phyloP scores from a whole-genome alignment of 2,888 invertebrate genomes.

The Pristionchus japonicus region DNA sequence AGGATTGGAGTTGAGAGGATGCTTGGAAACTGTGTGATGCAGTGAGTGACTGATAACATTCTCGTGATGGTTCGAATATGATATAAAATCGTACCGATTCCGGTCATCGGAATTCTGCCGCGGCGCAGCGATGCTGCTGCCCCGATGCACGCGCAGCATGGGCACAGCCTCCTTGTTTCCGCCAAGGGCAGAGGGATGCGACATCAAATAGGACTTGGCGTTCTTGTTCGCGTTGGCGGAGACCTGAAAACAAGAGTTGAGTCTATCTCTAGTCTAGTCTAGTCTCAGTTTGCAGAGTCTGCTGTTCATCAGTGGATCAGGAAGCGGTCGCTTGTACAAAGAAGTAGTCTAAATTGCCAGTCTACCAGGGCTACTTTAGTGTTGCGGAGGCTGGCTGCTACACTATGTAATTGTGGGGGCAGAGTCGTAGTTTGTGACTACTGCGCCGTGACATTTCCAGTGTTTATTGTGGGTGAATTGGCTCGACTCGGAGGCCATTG shows the following conservation, averaged over 20 bases:
- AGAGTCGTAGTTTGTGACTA: slow-evolving; percentile 3
- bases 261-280: background rate
- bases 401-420: background rate
- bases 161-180: slow-evolving; percentile 66
- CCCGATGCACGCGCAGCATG: slow-evolving; percentile 72
- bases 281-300: background rate
- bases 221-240: slow-evolving; percentile 73
- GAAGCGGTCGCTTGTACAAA: background rate
- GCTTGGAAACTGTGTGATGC: too few species aligned
- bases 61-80: too few species aligned
- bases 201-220: slow-evolving; percentile 70
- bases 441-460: background rate
- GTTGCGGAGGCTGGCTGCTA: background rate
- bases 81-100: background rate
- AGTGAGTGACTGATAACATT: too few species aligned
- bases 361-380: background rate
- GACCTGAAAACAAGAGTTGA: slow-evolving; percentile 56
- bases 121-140: slow-evolving; percentile 62
- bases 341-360: background rate
- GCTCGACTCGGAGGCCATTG: background rate
- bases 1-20: background rate
- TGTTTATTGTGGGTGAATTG: background rate
- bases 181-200: slow-evolving; percentile 67
- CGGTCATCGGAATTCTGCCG: background rate
- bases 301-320: background rate